A percentile compares a stretch with the other conserved stretches of the same genome.
Conservation (phyloP, 2,113 vertebrate species). For the Oryzias woworae region DNA sequence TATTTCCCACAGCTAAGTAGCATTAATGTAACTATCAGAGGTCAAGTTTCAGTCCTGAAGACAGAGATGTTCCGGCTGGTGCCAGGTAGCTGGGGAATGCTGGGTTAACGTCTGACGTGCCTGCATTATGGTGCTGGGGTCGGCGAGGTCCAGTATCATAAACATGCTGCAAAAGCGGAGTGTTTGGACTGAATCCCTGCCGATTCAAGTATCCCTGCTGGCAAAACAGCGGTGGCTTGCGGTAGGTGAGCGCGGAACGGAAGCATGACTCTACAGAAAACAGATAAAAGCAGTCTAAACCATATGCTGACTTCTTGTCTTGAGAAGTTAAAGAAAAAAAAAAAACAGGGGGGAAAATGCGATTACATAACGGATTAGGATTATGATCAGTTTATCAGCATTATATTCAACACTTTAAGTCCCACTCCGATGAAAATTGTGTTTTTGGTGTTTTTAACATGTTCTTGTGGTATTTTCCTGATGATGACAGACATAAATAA, state of each 20-base stretch:
- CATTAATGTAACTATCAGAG: constrained; percentile 52
- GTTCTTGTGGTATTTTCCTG: no score
- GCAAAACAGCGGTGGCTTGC: constrained; percentile 87
- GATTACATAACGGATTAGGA: no score
- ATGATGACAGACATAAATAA: no score
- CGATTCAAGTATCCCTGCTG: constrained; percentile 83
- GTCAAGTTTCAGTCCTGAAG: constrained; percentile 82
- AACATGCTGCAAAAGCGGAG: constrained; percentile 55
- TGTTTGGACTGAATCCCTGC: constrained; percentile 77
- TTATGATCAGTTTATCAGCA: no score
- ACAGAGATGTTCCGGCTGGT: constrained; percentile 61
- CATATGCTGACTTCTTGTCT: no score
- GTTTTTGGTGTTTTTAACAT: no score
- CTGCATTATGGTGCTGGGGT: not conserved
- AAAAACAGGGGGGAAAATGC: no score
- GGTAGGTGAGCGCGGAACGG: constrained; percentile 83
- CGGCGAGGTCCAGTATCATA: constrained; percentile 61
- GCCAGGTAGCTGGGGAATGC: constrained; percentile 46
- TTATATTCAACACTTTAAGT: no score
- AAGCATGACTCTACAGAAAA: constrained; percentile 88
- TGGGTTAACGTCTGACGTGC: constrained; percentile 6
- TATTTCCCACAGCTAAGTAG: constrained; percentile 13
- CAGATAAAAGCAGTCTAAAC: constrained; percentile 9
- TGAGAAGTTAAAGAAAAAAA: no score
- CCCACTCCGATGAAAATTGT: no score